phyloP scores from a whole-genome alignment of 2,113 vertebrate genomes.

The Myrmecobius fasciatus region DNA sequence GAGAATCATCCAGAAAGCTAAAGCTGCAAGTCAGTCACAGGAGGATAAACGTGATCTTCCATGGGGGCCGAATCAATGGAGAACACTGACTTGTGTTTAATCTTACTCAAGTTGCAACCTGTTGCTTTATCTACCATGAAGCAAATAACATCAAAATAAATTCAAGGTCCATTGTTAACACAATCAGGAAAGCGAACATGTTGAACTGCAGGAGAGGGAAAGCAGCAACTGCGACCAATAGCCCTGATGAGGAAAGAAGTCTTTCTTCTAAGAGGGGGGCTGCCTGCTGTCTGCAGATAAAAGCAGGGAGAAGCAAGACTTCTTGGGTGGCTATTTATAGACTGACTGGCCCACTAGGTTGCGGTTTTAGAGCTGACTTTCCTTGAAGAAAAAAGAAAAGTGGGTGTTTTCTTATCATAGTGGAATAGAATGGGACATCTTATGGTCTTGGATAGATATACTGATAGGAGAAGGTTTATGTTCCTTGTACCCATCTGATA shows the following conservation, averaged over 20 bases:
- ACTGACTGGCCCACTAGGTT: background rate
- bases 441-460: background rate
- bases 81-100: background rate
- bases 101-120: background rate
- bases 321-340: background rate
- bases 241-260: background rate
- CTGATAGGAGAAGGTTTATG: background rate
- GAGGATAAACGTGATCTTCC: background rate
- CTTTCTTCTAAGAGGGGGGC: background rate
- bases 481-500: background rate
- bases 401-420: background rate
- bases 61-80: background rate
- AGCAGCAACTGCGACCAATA: background rate
- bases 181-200: background rate
- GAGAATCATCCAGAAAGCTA: background rate
- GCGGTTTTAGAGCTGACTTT: background rate
- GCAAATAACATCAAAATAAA: background rate
- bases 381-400: background rate
- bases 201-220: background rate
- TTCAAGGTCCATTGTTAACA: background rate
- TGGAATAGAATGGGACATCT: background rate
- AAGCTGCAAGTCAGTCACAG: background rate
- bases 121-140: background rate
- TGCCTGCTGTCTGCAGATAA: background rate
- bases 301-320: background rate